Conservation (phyloP, 2,113 vertebrate genomes). For the Panthera uncia region DNA sequence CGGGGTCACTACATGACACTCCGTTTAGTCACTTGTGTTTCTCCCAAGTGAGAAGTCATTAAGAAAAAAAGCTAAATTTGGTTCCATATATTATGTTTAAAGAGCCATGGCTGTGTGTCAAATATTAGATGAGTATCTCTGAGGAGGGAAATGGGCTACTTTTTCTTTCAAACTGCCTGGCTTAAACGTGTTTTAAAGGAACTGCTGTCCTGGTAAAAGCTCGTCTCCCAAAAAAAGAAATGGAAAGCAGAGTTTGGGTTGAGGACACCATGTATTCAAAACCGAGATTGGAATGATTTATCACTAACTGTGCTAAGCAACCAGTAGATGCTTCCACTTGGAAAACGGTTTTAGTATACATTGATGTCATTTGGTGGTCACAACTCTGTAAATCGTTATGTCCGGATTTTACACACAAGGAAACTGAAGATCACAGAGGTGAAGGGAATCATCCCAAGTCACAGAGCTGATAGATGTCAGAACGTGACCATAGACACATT, state of each 20-base stretch:
- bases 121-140: neutral
- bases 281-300: neutral
- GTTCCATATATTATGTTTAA: slow-evolving; percentile 26
- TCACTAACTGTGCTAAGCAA: neutral
- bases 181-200: neutral
- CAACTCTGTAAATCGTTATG: neutral
- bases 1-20: neutral
- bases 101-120: neutral
- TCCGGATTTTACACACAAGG: neutral
- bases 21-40: neutral
- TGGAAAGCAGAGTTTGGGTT: neutral
- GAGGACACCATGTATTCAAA: neutral
- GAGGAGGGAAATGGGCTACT: neutral
- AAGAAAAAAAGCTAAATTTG: neutral
- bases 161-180: neutral
- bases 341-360: neutral
- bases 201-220: neutral
- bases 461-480: neutral
- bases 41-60: neutral
- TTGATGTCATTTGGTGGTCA: neutral
- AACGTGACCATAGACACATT: neutral
- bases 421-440: neutral
- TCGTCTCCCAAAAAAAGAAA: neutral
- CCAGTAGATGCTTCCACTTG: neutral
- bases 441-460: neutral